Evolutionary conservation across 2,113 vertebrate genomes (phyloP).

Genomic region (Aythya baeri): DNA sequence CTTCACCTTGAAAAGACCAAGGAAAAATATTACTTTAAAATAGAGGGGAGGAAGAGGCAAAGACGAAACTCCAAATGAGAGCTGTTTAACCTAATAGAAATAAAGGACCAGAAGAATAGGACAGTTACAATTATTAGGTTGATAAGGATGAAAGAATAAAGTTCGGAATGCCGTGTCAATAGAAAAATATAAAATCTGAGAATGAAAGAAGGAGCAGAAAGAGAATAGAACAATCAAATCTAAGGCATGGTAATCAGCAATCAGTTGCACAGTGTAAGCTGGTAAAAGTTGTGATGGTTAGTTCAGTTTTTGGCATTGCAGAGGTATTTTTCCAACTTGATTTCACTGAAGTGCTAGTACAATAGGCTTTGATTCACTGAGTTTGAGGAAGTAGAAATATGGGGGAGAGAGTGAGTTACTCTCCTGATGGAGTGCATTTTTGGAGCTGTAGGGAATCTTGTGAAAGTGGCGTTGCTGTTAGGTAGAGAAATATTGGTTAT

Average conservation of each 20-base stretch:
- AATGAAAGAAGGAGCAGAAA: neutral
- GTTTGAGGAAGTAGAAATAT: neutral
- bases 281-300: neutral
- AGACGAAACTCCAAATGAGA: neutral
- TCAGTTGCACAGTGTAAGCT: neutral
- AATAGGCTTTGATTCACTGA: neutral
- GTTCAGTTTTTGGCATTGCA: neutral
- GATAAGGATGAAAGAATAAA: neutral
- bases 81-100: neutral
- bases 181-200: neutral
- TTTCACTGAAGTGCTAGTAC: constrained; percentile 7
- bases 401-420: neutral
- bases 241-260: neutral
- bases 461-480: neutral
- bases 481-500: neutral
- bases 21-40: neutral
- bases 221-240: neutral
- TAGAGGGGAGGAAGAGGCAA: neutral
- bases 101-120: neutral
- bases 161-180: neutral
- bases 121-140: neutral
- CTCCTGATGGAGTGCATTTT: neutral
- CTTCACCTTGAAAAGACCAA: neutral
- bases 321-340: neutral
- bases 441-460: neutral